A percentile compares a stretch with the other conserved stretches of the same genome.
Conservation (phyloP, 2,888 invertebrate species). For the Aleiodes leptofemur region DNA sequence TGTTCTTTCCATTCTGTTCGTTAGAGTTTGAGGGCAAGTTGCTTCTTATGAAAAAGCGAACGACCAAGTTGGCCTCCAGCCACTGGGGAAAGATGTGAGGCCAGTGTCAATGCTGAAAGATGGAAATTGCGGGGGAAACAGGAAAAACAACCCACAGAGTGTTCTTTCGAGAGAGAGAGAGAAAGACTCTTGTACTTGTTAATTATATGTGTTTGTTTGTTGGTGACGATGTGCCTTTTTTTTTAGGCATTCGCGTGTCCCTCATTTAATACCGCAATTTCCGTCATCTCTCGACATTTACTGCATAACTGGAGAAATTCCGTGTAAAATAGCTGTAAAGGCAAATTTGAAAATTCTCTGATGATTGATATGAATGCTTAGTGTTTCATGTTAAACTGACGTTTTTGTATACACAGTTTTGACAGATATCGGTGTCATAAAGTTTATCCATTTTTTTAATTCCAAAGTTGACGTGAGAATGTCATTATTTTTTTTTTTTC, state of each 20-base stretch:
- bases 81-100: constrained; percentile 18
- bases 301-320: not conserved
- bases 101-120: too few species aligned
- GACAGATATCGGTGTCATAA: constrained; percentile 13
- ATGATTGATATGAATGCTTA: not conserved
- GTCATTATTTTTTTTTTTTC: not conserved
- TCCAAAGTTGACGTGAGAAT: constrained; percentile 10
- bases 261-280: not conserved
- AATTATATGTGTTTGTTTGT: not conserved
- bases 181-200: constrained; percentile 34
- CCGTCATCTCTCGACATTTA: constrained; percentile 2
- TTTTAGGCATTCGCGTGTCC: constrained; percentile 16
- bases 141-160: constrained; percentile 38
- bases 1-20: constrained; percentile 31
- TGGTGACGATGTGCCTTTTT: constrained; percentile 2
- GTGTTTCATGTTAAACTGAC: not conserved
- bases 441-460: not conserved
- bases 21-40: constrained; percentile 43
- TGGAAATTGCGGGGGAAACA: not conserved
- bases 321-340: constrained; percentile 4
- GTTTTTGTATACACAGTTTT: not conserved
- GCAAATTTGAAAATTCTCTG: constrained; percentile 4
- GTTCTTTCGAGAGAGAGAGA: constrained; percentile 44
- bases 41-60: constrained; percentile 44
- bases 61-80: constrained; percentile 46